Evolutionary conservation across 2,113 vertebrate species (phyloP).

Genomic region (Sarotherodon lohbergeri): DNA sequence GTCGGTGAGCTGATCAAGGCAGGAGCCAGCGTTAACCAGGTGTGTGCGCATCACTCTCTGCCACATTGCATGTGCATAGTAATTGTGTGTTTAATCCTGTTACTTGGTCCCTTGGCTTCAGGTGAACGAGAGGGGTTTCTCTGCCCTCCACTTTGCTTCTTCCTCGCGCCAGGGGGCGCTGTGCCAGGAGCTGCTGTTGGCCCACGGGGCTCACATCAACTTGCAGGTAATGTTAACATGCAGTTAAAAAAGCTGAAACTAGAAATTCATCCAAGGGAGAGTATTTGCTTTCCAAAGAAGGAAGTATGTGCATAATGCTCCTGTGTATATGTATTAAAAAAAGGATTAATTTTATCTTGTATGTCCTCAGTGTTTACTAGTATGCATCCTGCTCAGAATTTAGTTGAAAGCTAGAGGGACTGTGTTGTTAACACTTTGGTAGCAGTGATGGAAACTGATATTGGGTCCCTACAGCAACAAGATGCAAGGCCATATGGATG

Average conservation of each 20-base stretch:
- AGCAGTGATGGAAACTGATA: conserved; percentile 43
- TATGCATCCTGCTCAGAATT: neutral
- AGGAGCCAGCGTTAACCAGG: conserved; percentile 91
- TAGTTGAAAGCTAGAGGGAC: neutral
- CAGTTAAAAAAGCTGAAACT: neutral
- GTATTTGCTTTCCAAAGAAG: neutral
- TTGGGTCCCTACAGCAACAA: conserved; percentile 23
- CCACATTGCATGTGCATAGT: fast-evolving
- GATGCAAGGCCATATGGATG: conserved; percentile 52
- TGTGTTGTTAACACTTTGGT: conserved; percentile 24
- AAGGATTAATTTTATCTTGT: neutral
- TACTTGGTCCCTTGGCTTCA: neutral
- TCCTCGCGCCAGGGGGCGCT: conserved; percentile 92
- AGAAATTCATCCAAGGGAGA: neutral
- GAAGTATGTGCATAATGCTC: neutral
- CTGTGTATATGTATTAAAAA: neutral
- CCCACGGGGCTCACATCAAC: conserved; percentile 90
- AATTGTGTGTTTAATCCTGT: neutral
- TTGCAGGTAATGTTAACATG: conserved; percentile 77
- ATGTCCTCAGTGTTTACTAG: neutral
- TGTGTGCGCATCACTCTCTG: neutral
- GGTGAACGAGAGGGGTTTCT: conserved; percentile 92
- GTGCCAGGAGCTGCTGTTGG: conserved; percentile 91
- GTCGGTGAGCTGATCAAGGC: conserved; percentile 92
- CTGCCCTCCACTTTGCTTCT: conserved; percentile 94